Percentiles rank a stretch among this genome's conserved stretches.
Conservation (phyloP, 2,888 invertebrate species). For the Tenthredo scrophulariae region DNA sequence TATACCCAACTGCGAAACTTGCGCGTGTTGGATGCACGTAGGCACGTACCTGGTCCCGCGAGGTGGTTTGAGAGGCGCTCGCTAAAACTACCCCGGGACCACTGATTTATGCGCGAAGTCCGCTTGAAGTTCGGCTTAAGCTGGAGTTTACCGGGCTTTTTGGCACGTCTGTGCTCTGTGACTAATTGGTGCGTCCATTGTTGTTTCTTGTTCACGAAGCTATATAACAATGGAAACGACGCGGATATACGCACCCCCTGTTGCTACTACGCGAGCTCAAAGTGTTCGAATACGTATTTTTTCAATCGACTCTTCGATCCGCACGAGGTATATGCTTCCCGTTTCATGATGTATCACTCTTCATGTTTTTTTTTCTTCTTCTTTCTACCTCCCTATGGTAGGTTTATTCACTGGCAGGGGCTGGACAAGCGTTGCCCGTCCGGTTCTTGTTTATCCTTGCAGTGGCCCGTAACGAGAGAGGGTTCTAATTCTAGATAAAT, state of each 20-base stretch:
- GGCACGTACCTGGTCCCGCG: conserved; percentile 37
- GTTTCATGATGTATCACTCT: neutral
- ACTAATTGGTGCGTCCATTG: conserved; percentile 53
- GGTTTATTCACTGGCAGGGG: neutral
- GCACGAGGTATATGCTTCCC: neutral
- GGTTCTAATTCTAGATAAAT: conserved; percentile 16
- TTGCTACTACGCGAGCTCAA: neutral
- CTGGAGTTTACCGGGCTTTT: conserved; percentile 68
- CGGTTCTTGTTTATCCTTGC: neutral
- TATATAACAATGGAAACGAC: neutral
- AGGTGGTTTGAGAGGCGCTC: conserved; percentile 50
- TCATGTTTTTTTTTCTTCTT: neutral
- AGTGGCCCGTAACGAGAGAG: conserved; percentile 17
- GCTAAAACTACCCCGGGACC: conserved; percentile 64
- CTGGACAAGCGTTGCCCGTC: neutral
- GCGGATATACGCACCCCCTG: conserved; percentile 34
- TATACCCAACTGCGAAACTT: neutral
- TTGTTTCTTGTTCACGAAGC: conserved; percentile 49
- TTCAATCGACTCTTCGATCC: neutral
- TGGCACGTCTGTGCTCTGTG: conserved; percentile 64
- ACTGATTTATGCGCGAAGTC: conserved; percentile 71
- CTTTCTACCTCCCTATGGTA: too few relatives aligned
- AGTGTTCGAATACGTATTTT: conserved; percentile 11
- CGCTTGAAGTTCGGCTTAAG: conserved; percentile 64
- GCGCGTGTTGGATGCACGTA: conserved; percentile 29